Evolutionary conservation across 1,140 invertebrate species (phyloP), one percentile per base, ranked within the genome.

Genomic region (Ptiloglossa arizonensis): DNA sequence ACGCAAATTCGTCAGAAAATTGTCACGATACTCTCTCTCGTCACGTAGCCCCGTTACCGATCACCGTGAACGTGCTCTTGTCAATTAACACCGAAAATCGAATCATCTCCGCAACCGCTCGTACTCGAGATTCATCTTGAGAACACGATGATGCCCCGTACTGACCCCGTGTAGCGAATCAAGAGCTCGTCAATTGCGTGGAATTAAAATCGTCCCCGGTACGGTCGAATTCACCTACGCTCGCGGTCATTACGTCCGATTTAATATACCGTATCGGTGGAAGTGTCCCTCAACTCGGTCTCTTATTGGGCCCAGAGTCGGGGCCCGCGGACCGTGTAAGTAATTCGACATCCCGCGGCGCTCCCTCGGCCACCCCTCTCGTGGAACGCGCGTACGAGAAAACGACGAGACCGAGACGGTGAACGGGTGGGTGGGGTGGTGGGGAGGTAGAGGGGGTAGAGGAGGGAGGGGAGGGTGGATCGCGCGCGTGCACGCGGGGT

Each of bases 401-500:
- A 11, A 29, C 29, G 15, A n/a, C 19, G 15, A 6, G 22, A 35
- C 17, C n/a, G 27, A 41, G 38, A n/a, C n/a, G n/a, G 0, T 41
- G 41, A 24, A 13, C 27, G 29, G 54, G 24, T 6, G 19, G 32
- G 56, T 48, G 35, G 32, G 6, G 6, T 1, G 1, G 41, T 44
- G 48, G 22, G 8, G 8, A 11, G 8, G 2, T 24, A 24, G 41
- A 44, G 32, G 38, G 29, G 4, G 13, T 29, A 44, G 50, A 35
- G 29, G 54, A 22, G 24, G 5, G 71, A 46, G 35, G 9, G 57
- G 35, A 29, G 66, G 46, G 46, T 19, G 67, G 57, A 64, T 57
- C 59, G 68, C 50, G 48, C 80, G 82, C 71, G 78, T 76, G 77
- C 81, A 80, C 80, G 82, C 82, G 77, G 75, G 73, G 77, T 66